Evolutionary conservation across 64 coral and sea anemone species (phyloP), one percentile per base, ranked within the genome.

Genomic region (Trachythela sp.): DNA sequence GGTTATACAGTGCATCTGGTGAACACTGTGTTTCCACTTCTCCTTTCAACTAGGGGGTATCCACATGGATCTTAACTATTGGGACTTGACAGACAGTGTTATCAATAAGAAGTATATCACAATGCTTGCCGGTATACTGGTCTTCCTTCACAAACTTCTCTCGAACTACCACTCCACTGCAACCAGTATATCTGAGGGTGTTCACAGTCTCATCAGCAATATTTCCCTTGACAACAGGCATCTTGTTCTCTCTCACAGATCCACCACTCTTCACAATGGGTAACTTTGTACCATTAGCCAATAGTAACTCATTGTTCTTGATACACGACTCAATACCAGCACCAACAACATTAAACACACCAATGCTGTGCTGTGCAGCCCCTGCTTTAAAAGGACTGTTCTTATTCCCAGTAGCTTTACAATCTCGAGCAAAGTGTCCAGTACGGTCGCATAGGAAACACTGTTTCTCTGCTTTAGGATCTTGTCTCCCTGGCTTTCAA

Each of bases 11-110:
- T 13, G 71, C 71, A n/a, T 77, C 32, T 3, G 91, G 91, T 9
- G 88, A 76, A 68, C 91, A 92, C 40, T 92, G 86, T 2, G 86
- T 86, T 85, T 92, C 87, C 22, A 85, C 91, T 71, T 92, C 9
- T 0, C 90, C 90, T 29, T 59, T 77, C 71, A 77, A 27, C 6
- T 77, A 77, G 8, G 71, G 32, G 71, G 71, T 77, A 77, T 77
- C 31, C 1, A 87, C 27, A 17, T 59, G 27, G 36, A 87, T 54
- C 45, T 39, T 83, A 24, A 70, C 71, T 15, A 83, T 89, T 20
- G 88, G 70, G 17, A 89, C 87, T 48, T 89, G 41, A 37, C 40
- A n/a, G 13, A 42, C 87, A 30, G 87, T 86, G 31, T 86, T 86
- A 33, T 86, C 84, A 1, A 86, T 86, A 0, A 36, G 59, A 8